phyloP scores from a whole-genome alignment of 1,140 invertebrate genomes.

The Trichomalopsis sarcophagae region DNA sequence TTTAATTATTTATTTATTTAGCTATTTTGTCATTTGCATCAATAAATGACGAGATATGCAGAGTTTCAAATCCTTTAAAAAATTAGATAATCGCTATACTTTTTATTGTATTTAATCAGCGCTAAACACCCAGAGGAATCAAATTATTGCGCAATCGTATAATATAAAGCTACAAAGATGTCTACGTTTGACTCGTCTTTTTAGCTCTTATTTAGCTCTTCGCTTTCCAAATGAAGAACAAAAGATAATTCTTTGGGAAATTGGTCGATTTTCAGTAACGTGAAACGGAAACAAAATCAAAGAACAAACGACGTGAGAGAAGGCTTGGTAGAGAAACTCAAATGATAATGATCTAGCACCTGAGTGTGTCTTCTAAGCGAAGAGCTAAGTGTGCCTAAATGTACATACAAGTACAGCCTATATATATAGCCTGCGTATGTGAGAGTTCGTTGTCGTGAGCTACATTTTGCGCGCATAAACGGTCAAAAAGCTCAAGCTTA shows the following conservation, averaged over 20 bases:
- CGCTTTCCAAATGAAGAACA: slow-evolving; percentile 5
- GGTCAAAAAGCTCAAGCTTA: not conserved
- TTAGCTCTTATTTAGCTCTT: slow-evolving; percentile 19
- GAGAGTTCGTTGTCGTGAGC: slow-evolving; percentile 37
- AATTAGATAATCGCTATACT: slow-evolving; percentile 35
- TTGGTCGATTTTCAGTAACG: not conserved
- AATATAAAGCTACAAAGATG: slow-evolving; percentile 49
- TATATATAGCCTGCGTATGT: slow-evolving; percentile 3
- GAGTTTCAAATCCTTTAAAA: slow-evolving; percentile 48
- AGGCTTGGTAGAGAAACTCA: too few relatives aligned
- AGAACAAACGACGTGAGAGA: not conserved
- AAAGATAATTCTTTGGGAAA: not conserved
- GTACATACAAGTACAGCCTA: slow-evolving; percentile 24
- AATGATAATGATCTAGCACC: not conserved
- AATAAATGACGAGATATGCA: slow-evolving; percentile 51
- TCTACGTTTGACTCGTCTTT: slow-evolving; percentile 27
- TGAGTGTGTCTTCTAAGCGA: slow-evolving; percentile 18
- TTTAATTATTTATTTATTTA: slow-evolving; percentile 32
- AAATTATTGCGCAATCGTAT: slow-evolving; percentile 49
- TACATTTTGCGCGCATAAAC: slow-evolving; percentile 5
- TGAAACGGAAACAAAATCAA: not conserved
- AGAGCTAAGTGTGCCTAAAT: slow-evolving; percentile 21
- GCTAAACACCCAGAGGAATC: slow-evolving; percentile 42
- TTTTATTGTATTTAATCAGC: slow-evolving; percentile 36
- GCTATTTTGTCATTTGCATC: slow-evolving; percentile 30